Base-by-base conservation (phyloP, 2,888 invertebrate species). In the Caenorhabditis sp. region DNA sequence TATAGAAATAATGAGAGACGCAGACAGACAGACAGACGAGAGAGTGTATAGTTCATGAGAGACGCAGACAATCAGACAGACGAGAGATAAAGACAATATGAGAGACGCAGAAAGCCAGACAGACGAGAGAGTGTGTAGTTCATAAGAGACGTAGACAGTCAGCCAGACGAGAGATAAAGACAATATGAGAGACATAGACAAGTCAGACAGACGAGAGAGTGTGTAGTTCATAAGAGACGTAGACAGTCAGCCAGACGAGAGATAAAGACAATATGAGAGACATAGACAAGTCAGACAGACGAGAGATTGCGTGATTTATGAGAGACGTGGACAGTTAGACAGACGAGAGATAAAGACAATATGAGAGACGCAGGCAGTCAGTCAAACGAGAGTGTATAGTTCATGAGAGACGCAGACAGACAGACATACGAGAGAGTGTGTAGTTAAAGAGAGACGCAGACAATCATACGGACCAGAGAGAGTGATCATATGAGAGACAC, bases 191-290 rank as follows among this genome's bases (percentile, higher is more conserved):
- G 58, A 59, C 56, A 63, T 31, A 59, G 60, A 56, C 27, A 58
- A 57, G 53, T 56, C 56, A 61, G 21, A 20, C 53, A 59, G 59
- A 59, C 43, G 54, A 59, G 60, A 50, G 56, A 60, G 59, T 36
- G 63, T 61, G 53, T n/a, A n/a, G n/a, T n/a, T n/a, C n/a, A n/a
- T n/a, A n/a, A 52, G 53, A 62, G 53, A 26, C 14, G 21, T 31
- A 49, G 54, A 64, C 61, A 72, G 61, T 67, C 63, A 63, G 67
- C 61, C 63, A 61, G 60, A 43, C 64, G 26, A 53, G 43, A 50
- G 3, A 50, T 17, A 5, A 50, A 17, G 20, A 14, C 4, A 14
- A 50, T 8, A 14, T n/a, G 20, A 50, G 20, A 50, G 17, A 50
- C 17, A 17, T n/a, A 50, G 20, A 50, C 17, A 50, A n/a, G 14